Base-by-base conservation (phyloP, 2,113 vertebrate species). In the Dipodomys merriami region DNA sequence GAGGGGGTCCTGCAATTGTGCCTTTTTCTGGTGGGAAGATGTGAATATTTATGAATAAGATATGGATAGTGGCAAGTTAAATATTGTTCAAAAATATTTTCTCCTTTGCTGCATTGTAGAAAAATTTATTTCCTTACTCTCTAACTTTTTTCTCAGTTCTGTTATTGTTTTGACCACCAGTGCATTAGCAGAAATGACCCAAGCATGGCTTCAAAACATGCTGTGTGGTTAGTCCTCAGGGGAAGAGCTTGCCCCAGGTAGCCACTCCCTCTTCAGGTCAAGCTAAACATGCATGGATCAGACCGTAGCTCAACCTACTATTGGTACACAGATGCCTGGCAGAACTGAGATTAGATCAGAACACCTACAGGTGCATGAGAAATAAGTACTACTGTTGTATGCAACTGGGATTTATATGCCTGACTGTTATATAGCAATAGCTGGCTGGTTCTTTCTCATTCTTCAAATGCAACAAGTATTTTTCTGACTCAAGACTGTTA, bases 31-130 rank as follows among this genome's bases (percentile, higher is more conserved):
- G 68, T 73, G 44, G 35, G 68, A 92, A 7, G 64, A 80, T 23
- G 25, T 67, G 46, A 90, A 82, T 79, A 86, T 82, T 95, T n/a
- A 74, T 77, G 39, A 95, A 94, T 15, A 84, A 91, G 30, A 82
- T 11, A 69, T 74, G 18, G 44, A 81, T 29, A 25, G 25, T 44
- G 22, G 33, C 23, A 82, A 10, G 73, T 76, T 62, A 79, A 65
- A 86, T 89, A 95, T 33, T 64, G 18, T 57, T 67, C 82, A 5
- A 83, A 92, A 85, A 39, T 76, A 33, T 87, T 64, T 81, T 33
- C 27, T 84, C 19, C 57, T 20, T 46, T 68, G 15, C 46, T 78
- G 23, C 19, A 10, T 90, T 22, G 73, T 25, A 16, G 57, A 68
- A 76, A 64, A 80, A 2, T 64, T 77, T 77, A 68, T 53, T 83